Base-by-base conservation (phyloP, 1,140 invertebrate species). In the Atta texana region DNA sequence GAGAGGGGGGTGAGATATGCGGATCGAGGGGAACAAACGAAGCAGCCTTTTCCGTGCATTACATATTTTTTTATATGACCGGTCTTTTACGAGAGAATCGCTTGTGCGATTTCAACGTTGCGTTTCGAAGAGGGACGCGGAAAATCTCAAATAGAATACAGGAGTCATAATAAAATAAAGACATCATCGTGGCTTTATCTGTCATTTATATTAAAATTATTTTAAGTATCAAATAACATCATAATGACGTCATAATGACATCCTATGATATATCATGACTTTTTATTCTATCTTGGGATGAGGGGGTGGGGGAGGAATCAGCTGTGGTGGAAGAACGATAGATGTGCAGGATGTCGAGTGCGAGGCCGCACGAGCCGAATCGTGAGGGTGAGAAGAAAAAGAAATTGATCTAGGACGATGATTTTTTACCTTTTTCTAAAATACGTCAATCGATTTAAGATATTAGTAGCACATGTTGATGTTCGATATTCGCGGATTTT, bases 361-460 rank as follows among this genome's bases (percentile, higher is more conserved):
- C 18, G 24, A 39, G 21, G 63, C 28, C 64, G 78, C 39, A 28
- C 39, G 51, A 72, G 51, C 24, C 34, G 34, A 39, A 61, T 81
- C 66, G 78, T 28, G 34, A 75, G 55, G 5, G 80, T 21, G 7
- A 80, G 57, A 12, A 14, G 44, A 64, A 31, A 61, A 61, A 34
- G 57, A 44, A 59, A 74, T 63, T 85, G 66, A 78, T 57, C 39
- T 85, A 85, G 68, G 59, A 82, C 7, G 53, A 85, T 85, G 59
- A 87, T 69, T 85, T 87, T 87, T 87, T 87, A 87, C 80, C 78
- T 85, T 84, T 87, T 85, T 87, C 71, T 87, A 87, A 72, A 82
- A 76, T 61, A 31, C 51, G 80, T 85, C 86, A 74, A 66, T 84
- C 78, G 86, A 84, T 24, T 68, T 87, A 69, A 63, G 64, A 7